Evolutionary conservation across 2,113 vertebrate genomes (phyloP), one percentile per base, ranked within the genome.

Genomic region (Gasterosteus nipponicus): DNA sequence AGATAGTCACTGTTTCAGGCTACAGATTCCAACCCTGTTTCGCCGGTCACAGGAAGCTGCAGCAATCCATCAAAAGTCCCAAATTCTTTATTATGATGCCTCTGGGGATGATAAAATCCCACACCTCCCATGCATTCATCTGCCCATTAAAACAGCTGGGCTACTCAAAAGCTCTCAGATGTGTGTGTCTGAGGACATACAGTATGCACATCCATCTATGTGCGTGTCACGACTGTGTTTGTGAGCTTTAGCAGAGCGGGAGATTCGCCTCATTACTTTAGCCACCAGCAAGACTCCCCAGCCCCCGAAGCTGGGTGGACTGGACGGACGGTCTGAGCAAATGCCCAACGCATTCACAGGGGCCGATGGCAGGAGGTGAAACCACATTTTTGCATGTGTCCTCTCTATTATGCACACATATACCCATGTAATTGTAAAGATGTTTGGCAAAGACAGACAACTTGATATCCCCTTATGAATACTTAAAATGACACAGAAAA

Each of bases 221-320:
- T 89, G 78, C 49, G 42, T 85, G 86, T 87, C 78, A 87, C 60
- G 80, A 79, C 74, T 74, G 77, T 87, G 78, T 82, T 78, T 83
- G 75, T 70, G 78, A 86, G 68, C 72, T 62, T 70, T 70, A 68
- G 46, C 54, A 77, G 80, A 81, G 77, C 78, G 72, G 82, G 80
- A 80, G 87, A 92, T 87, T 78, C 64, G 87, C 80, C 86, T 90
- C 90, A 90, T 90, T 93, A 84, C 84, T 72, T 83, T 75, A 38
- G 76, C 78, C 86, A 87, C 85, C 77, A 82, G 86, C 56, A 51
- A 11, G 74, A 81, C 66, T 86, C 82, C 62, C 78, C 67, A 39
- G 39, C 70, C 69, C 78, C 74, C 35, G 16, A 63, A 41, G 62
- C 77, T 14, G 26, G 41, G 66, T 49, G 53, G 65, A 80, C 66